These are phyloP conservation scores for Cyrtorhinus lividipennis DNA, from an alignment of 1,140 invertebrate genomes.

Conservation along the genomic window DNA sequence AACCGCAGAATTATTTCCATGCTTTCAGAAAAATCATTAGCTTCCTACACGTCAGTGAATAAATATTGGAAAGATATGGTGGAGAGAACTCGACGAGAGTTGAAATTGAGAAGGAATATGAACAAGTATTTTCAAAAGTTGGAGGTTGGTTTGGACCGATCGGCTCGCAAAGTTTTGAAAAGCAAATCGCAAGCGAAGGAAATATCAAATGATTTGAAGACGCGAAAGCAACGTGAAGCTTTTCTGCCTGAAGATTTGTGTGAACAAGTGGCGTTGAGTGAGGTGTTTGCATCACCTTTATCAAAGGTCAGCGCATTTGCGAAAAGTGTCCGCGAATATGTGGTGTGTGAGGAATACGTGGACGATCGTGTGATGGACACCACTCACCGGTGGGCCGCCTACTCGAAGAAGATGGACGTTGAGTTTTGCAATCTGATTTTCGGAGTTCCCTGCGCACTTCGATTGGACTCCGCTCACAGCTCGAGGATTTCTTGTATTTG, in stretches of 20 bases:
- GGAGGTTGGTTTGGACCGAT: not conserved
- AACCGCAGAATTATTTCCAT: not conserved
- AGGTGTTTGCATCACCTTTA: not conserved
- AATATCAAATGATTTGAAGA: too few relatives aligned
- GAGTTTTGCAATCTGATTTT: not conserved
- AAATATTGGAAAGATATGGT: slow-evolving; percentile 1
- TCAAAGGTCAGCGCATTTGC: not conserved
- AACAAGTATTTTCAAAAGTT: not conserved
- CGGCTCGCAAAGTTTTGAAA: too few relatives aligned
- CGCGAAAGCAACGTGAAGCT: too few relatives aligned
- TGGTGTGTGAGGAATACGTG: not conserved
- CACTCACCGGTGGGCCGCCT: not conserved
- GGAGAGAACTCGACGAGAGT: not conserved
- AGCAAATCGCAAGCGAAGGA: too few relatives aligned
- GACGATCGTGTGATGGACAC: not conserved
- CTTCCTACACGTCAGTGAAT: not conserved
- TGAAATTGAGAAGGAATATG: not conserved
- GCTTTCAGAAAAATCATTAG: not conserved
- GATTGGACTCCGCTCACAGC: not conserved
- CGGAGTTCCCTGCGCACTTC: not conserved
- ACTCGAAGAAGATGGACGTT: not conserved
- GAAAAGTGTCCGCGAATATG: not conserved
- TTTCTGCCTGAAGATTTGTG: not conserved
- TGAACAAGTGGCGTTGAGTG: not conserved
- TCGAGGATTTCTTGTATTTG: not conserved